These are phyloP conservation scores for Apostichopus parvimensis DNA, from an alignment of 35 echinoderm and acorn worm genomes.

Conservation along the genomic window DNA sequence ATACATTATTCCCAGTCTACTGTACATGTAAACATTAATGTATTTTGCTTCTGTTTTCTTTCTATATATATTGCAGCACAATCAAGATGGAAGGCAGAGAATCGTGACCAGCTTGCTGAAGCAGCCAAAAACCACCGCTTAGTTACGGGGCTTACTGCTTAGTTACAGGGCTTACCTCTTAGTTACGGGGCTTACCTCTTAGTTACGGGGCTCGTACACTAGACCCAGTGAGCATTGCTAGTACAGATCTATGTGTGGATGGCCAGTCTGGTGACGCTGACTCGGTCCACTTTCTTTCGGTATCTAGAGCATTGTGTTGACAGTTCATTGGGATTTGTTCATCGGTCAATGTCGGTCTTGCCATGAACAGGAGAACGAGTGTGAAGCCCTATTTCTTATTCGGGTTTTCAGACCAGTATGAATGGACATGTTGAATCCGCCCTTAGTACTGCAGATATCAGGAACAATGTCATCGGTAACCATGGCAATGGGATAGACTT, in stretches of 20 bases:
- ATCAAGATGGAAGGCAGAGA: neutral
- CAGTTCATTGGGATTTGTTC: no score
- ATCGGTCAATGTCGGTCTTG: slow-evolving; percentile 4
- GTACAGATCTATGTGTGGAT: neutral
- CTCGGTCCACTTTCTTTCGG: neutral
- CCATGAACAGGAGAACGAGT: slow-evolving; percentile 19
- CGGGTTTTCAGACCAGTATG: slow-evolving; percentile 27
- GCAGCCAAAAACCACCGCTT: neutral
- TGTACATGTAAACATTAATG: neutral
- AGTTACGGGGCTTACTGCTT: neutral
- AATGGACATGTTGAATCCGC: slow-evolving; percentile 39
- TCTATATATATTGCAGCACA: neutral
- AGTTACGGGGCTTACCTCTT: no score
- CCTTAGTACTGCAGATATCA: slow-evolving; percentile 19
- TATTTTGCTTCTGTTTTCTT: neutral
- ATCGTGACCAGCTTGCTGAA: neutral
- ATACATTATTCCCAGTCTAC: no score
- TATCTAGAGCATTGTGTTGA: no score
- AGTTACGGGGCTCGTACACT: no score
- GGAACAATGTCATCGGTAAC: slow-evolving; percentile 24
- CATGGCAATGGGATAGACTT: slow-evolving; percentile 34
- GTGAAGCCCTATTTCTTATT: slow-evolving; percentile 15
- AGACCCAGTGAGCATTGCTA: no score
- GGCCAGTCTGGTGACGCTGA: neutral
- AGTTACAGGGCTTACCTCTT: no score